A percentile compares a stretch with the other conserved stretches of the same genome.
Conservation (phyloP, 2,888 invertebrate genomes). For the Ennomos erosarius region DNA sequence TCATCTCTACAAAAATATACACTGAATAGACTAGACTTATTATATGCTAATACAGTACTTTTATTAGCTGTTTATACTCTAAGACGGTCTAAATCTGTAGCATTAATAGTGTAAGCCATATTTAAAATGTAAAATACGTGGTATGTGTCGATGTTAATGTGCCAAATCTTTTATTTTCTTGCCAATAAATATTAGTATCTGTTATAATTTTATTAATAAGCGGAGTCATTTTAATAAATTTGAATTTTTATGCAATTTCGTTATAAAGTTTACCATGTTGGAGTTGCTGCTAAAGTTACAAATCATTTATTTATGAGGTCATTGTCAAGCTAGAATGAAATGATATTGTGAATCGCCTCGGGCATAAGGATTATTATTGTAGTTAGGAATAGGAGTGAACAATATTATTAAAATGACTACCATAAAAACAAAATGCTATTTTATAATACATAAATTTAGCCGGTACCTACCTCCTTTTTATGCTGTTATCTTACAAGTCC, state of each 20-base stretch:
- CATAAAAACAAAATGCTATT: constrained; percentile 1
- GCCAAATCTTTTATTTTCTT: constrained; percentile 26
- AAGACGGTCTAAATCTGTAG: constrained; percentile 31
- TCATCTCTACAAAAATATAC: constrained; percentile 27
- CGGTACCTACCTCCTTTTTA: not conserved
- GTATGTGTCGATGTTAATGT: constrained; percentile 28
- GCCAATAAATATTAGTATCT: constrained; percentile 33
- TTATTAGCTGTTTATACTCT: constrained; percentile 44
- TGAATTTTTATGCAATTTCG: constrained; percentile 40
- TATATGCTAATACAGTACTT: constrained; percentile 39
- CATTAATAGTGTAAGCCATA: constrained; percentile 31
- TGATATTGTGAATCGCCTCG: constrained; percentile 9
- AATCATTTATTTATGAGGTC: constrained; percentile 39
- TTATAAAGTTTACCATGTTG: constrained; percentile 17
- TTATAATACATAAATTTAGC: not conserved
- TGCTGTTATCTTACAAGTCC: constrained; percentile 24
- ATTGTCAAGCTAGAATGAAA: constrained; percentile 22
- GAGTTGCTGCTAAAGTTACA: constrained; percentile 31
- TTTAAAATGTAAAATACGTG: constrained; percentile 31
- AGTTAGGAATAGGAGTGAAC: constrained; percentile 2
- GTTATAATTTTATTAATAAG: constrained; percentile 28
- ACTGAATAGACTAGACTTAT: constrained; percentile 35
- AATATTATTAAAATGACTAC: constrained; percentile 1
- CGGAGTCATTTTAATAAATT: constrained; percentile 39
- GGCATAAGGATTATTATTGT: not conserved